Evolutionary conservation across 2,888 invertebrate genomes (phyloP).

Genomic region (Drosophila vallismaia): DNA sequence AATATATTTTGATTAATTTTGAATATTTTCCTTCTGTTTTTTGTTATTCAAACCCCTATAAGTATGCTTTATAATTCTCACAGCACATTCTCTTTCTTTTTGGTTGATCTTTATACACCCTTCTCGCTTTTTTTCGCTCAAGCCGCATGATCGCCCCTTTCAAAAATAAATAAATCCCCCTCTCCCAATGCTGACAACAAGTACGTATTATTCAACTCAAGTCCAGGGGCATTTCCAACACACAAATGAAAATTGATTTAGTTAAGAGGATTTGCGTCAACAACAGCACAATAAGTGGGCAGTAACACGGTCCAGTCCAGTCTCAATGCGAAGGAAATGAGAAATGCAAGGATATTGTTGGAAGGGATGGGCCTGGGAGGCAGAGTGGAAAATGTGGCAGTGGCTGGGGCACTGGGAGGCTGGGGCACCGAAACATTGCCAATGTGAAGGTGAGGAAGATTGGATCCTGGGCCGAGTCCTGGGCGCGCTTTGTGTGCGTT

Average conservation of each 20-base stretch:
- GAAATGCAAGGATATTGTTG: conserved; percentile 9
- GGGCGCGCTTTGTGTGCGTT: conserved; percentile 24
- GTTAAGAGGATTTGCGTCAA: conserved; percentile 79
- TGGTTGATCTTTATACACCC: conserved; percentile 8
- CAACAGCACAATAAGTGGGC: conserved; percentile 77
- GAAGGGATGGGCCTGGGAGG: not conserved
- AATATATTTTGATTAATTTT: too few relatives aligned
- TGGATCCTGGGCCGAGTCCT: conserved; percentile 8
- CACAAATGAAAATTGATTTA: conserved; percentile 78
- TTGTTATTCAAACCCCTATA: not conserved
- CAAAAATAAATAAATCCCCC: not conserved
- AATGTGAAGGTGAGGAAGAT: conserved; percentile 35
- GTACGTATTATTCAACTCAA: conserved; percentile 57
- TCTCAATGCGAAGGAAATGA: conserved; percentile 15
- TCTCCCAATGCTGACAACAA: conserved; percentile 38
- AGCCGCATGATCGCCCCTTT: not conserved
- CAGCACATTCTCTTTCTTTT: conserved; percentile 11
- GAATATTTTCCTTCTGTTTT: too few relatives aligned
- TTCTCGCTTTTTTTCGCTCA: conserved; percentile 9
- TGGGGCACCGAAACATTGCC: not conserved
- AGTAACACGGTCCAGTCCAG: conserved; percentile 64
- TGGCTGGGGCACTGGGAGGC: conserved; percentile 1
- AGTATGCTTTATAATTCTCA: not conserved
- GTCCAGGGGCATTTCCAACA: conserved; percentile 40
- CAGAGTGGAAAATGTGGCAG: not conserved